phyloP scores from a whole-genome alignment of 2,113 vertebrate genomes.

The Galemys pyrenaicus region DNA sequence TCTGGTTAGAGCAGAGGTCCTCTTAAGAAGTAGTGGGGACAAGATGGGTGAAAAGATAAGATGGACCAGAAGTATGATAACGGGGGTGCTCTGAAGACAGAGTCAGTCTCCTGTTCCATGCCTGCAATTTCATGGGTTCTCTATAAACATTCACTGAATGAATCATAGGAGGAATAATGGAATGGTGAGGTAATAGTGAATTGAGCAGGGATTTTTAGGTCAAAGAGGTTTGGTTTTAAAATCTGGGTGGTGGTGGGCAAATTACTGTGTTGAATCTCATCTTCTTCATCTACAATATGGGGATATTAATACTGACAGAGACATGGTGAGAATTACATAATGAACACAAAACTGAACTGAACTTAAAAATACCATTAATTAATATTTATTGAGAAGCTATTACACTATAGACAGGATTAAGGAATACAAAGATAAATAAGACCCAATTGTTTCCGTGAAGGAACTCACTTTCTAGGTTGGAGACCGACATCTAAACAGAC shows the following conservation, averaged over 20 bases:
- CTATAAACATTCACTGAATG: neutral
- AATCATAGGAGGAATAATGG: neutral
- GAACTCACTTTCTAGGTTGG: neutral
- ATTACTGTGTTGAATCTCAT: neutral
- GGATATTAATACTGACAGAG: neutral
- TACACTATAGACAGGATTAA: neutral
- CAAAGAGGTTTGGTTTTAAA: neutral
- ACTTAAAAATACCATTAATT: neutral
- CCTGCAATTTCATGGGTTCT: neutral
- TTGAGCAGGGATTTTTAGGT: neutral
- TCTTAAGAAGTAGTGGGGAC: neutral
- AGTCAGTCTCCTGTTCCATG: neutral
- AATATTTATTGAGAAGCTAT: slow-evolving; percentile 7
- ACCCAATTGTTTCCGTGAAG: neutral
- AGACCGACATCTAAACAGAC: neutral
- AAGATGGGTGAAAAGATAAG: neutral
- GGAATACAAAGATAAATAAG: neutral
- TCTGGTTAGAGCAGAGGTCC: neutral
- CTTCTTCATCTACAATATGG: neutral
- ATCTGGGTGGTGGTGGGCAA: neutral
- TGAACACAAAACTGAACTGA: neutral
- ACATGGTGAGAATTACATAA: neutral
- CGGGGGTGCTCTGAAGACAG: neutral
- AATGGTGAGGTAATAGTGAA: neutral
- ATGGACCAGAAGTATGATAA: neutral